Percentiles rank a stretch among this genome's conserved stretches.
These are phyloP conservation scores for Dilophus febrilis DNA, from an alignment of 2,888 invertebrate genomes.

Conservation along the genomic window DNA sequence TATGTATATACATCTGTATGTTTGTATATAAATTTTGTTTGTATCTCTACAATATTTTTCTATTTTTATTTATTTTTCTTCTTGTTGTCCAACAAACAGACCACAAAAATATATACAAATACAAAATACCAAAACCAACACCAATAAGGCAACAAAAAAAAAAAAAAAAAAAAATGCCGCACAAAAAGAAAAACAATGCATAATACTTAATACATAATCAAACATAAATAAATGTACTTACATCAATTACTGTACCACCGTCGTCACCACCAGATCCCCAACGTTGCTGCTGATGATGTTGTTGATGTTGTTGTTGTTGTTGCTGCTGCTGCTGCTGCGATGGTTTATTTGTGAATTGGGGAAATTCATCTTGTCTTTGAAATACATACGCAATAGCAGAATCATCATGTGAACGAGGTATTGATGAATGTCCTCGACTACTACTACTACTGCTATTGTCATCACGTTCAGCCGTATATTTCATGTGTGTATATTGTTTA, in stretches of 20 bases:
- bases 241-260: constrained; percentile 55
- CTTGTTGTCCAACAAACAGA: too few species aligned
- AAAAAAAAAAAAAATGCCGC: background rate
- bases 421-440: constrained; percentile 35
- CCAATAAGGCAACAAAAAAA: background rate
- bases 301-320: constrained; percentile 43
- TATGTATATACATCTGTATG: too few species aligned
- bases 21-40: too few species aligned
- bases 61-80: too few species aligned
- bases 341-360: constrained; percentile 46
- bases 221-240: constrained; percentile 32
- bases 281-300: constrained; percentile 43
- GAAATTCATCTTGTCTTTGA: constrained; percentile 64
- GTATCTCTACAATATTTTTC: too few species aligned
- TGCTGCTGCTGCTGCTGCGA: too few species aligned
- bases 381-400: constrained; percentile 87
- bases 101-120: too few species aligned
- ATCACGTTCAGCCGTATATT: constrained; percentile 34
- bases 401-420: constrained; percentile 70
- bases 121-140: too few species aligned
- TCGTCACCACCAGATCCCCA: constrained; percentile 86
- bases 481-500: constrained; percentile 25
- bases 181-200: background rate
- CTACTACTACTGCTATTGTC: constrained; percentile 45
- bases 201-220: background rate